Evolutionary conservation across 1,140 invertebrate species (phyloP).

Genomic region (Battus philenor): DNA sequence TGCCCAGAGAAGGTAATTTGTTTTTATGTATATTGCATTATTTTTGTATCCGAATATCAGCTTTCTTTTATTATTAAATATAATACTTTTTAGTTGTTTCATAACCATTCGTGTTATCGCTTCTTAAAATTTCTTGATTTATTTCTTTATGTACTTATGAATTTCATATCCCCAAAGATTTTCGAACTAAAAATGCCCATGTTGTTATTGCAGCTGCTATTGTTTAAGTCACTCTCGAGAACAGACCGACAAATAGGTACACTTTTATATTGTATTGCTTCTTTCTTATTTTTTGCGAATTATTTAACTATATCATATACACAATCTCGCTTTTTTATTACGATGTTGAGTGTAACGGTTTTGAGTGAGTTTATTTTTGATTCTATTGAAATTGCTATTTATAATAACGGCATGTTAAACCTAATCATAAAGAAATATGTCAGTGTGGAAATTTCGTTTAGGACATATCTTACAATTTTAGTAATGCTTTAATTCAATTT

Average conservation of each 20-base stretch:
- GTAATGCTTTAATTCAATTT: too few relatives aligned
- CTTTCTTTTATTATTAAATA: slow-evolving; percentile 14
- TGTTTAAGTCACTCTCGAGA: slow-evolving; percentile 72
- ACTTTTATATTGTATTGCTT: slow-evolving; percentile 63
- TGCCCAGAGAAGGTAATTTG: slow-evolving; percentile 59
- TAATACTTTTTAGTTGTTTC: slow-evolving; percentile 8
- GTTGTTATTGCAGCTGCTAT: slow-evolving; percentile 71
- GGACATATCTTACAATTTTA: too few relatives aligned
- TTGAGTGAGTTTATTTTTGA: slow-evolving; percentile 12
- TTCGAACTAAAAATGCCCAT: slow-evolving; percentile 52
- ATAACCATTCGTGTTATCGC: slow-evolving; percentile 5
- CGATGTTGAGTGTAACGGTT: slow-evolving; percentile 5
- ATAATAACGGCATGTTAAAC: too few relatives aligned
- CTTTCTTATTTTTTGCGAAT: slow-evolving; percentile 34
- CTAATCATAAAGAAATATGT: too few relatives aligned
- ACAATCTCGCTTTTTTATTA: slow-evolving; percentile 24
- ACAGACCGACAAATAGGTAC: slow-evolving; percentile 69
- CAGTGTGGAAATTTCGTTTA: slow-evolving; percentile 2
- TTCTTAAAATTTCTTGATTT: slow-evolving; percentile 10
- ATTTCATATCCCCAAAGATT: slow-evolving; percentile 16
- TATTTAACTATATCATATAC: slow-evolving; percentile 21
- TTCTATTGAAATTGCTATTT: slow-evolving; percentile 11
- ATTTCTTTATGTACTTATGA: slow-evolving; percentile 19
- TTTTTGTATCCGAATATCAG: slow-evolving; percentile 7
- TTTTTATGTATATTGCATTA: slow-evolving; percentile 4